Evolutionary conservation across 1,140 invertebrate species (phyloP), one percentile per base, ranked within the genome.

Genomic region (Druon quercuslanigerum): DNA sequence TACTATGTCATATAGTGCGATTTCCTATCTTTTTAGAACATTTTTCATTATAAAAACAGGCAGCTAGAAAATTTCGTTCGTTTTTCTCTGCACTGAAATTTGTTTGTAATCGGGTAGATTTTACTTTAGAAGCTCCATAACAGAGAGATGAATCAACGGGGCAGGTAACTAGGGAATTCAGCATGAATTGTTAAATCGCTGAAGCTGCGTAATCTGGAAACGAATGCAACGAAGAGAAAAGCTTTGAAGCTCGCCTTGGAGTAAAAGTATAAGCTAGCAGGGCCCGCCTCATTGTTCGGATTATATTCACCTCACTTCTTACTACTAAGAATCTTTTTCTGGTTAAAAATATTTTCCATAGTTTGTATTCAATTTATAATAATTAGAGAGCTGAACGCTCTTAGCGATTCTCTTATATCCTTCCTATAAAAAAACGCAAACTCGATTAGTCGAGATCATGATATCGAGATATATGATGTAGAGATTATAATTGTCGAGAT

Each of bases 111-210:
- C 56, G 8, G 12, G 20, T 60, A 20, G 8, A 60, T 60, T 60
- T 25, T 33, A 60, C 20, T 9, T 3, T 60, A 60, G 20, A 60
- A 60, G 33, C 13, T 7, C 19, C 12, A 19, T 25, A 33, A 60
- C 56, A 60, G 19, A 33, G 56, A 20, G 56, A 60, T 60, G 33
- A 60, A 60, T 60, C 56, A 60, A 25, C 20, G 56, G 33, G 56
- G 19, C 19, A 33, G 20, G 56, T 60, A 60, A 60, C 56, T 33
- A 25, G 56, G 56, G 56, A 60, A 60, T 60, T 60, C 20, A 60
- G 19, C 19, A 60, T 60, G 56, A 60, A 60, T 60, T 60, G 19
- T 60, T 60, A 60, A 60, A 60, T 60, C 20, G 20, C 20, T 60
- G 19, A 60, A 60, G 56, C 56, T 60, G 56, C 56, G 56, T 11